Percentiles rank a stretch among this genome's conserved stretches.
Evolutionary conservation across 2,888 invertebrate genomes (phyloP).

Genomic region (Philonicus albiceps): DNA sequence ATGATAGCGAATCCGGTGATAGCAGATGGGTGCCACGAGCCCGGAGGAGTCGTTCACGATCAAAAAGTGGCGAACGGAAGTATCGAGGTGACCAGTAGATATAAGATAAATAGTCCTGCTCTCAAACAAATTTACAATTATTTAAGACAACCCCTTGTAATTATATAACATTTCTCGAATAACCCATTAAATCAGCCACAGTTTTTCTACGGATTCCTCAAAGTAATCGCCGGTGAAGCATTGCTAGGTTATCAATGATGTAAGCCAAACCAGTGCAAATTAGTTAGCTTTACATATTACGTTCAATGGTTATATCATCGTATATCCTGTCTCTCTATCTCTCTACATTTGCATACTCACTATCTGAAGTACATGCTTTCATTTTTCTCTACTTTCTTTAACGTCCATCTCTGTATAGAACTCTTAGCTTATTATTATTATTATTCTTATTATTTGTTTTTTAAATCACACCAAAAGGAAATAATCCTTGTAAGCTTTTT

Average conservation of each 20-base stretch:
- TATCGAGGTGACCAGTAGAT: slow-evolving; percentile 45
- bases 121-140: neutral
- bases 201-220: slow-evolving; percentile 26
- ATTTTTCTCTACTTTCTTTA: neutral
- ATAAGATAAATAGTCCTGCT: slow-evolving; percentile 1
- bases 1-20: slow-evolving; percentile 54
- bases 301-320: neutral
- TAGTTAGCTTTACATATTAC: neutral
- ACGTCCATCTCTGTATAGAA: neutral
- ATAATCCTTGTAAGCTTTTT: neutral
- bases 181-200: neutral
- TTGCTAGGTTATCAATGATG: slow-evolving; percentile 17
- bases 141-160: slow-evolving; percentile 2
- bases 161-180: neutral
- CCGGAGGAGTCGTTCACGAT: slow-evolving; percentile 53
- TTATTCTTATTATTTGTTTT: neutral
- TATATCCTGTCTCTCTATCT: slow-evolving; percentile 8
- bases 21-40: slow-evolving; percentile 52
- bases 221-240: slow-evolving; percentile 5
- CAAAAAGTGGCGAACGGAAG: slow-evolving; percentile 54
- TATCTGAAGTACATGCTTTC: neutral
- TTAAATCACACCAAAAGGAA: neutral
- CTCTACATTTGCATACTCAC: slow-evolving; percentile 6
- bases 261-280: slow-evolving; percentile 14
- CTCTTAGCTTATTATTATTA: neutral